Percentiles rank a stretch among this genome's conserved stretches.
phyloP scores from a whole-genome alignment of 2,113 vertebrate genomes.

The Callithrix jacchus region DNA sequence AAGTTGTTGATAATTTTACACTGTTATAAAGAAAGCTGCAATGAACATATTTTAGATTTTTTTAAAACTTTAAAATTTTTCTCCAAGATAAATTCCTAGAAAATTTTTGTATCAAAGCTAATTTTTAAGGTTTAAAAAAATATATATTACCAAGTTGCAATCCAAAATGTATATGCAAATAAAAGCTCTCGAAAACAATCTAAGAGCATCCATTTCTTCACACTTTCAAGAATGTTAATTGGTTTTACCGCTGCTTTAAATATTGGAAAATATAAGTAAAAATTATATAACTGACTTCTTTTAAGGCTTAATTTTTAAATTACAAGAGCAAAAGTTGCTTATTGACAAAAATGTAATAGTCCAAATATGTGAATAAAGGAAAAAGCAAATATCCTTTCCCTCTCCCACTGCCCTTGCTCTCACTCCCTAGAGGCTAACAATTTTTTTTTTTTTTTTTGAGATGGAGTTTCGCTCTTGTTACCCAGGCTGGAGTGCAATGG shows the following conservation, averaged over 20 bases:
- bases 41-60: neutral
- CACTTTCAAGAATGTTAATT: conserved; percentile 23
- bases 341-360: neutral
- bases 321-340: neutral
- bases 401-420: neutral
- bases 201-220: conserved; percentile 1
- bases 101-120: conserved; percentile 11
- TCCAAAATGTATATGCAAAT: conserved; percentile 36
- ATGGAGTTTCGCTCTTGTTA: no score
- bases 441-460: no score
- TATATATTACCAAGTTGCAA: neutral
- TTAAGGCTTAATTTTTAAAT: conserved; percentile 23
- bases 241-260: conserved; percentile 46
- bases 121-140: conserved; percentile 27
- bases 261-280: conserved; percentile 45
- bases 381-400: neutral
- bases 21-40: neutral
- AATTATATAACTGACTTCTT: neutral
- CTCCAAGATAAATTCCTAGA: neutral
- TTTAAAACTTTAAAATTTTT: conserved; percentile 14
- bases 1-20: conserved; percentile 12
- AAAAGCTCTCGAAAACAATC: neutral
- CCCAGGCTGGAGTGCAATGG: no score
- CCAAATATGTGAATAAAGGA: neutral
- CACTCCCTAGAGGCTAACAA: neutral